Base-by-base conservation (phyloP, 2,888 invertebrate genomes). In the Diabrotica balteata region DNA sequence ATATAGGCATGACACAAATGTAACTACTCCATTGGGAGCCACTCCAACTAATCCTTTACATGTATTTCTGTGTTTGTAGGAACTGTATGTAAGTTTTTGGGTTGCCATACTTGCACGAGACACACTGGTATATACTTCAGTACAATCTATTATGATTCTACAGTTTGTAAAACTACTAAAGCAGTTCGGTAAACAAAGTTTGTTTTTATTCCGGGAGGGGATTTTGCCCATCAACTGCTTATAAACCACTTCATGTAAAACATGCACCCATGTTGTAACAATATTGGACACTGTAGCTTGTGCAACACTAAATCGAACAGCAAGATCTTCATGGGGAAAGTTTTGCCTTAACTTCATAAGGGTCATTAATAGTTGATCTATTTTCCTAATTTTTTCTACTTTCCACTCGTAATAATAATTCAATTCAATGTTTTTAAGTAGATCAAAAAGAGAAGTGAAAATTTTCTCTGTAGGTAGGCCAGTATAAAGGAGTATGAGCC, bases 21-120 rank as follows among this genome's bases (percentile, higher is more conserved):
- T 77, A 7, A 77, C 63, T 7, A 76, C 73, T 7, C 79, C 78
- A 73, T 77, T 77, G 42, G 79, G 78, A 32, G 78, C 77, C 62
- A 76, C 73, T 10, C 70, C 70, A 9, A 70, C 46, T 44, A 70
- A 63, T 10, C 57, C 11, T 57, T 70, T 67, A 60, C 63, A 61
- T 8, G 67, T 70, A 47, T 70, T 70, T 7, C 57, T 52, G 22
- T 70, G 62, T 59, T 70, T 70, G 59, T 65, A 70, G 1, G 59
- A 63, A 54, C 61, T 69, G 45, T 63, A 69, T 9, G 64, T 67
- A n/a, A 63, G 8, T 52, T 55, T 67, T 42, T 67, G 67, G 8
- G 45, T 59, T 53, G 49, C 22, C 61, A 53, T 53, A 42, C 22
- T 47, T 63, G 47, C 49, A 32, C 43, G 43, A 10, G 55, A 52